Base-by-base conservation (phyloP, 2,888 invertebrate genomes). In the Brachynemurus nebulosus region DNA sequence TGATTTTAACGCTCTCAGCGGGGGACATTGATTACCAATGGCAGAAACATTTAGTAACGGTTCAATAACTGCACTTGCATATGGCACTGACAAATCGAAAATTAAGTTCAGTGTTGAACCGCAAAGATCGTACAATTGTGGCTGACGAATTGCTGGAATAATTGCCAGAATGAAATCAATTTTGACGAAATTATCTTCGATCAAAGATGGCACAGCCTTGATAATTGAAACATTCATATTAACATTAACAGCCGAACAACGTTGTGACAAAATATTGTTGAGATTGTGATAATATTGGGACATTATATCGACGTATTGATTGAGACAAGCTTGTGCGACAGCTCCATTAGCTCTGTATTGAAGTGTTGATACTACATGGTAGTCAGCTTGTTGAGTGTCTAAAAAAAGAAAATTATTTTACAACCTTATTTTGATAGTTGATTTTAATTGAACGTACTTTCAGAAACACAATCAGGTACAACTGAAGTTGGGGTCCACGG, bases 351-450 rank as follows among this genome's bases (percentile, higher is more conserved):
- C 89, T 48, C 91, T 74, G 59, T 92, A 93, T 35, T 79, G 83
- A 1, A 92, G 79, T 18, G 83, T 78, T 0, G 91, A 83, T 1
- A 86, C 80, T 1, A 92, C 88, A 55, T 92, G 90, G 55, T 92
- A 92, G 49, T 88, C 84, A n/a, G 92, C 92, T 70, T 91, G 89
- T 60, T 91, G 88, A 12, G 91, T 92, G 63, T 91, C 84, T 80
- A 60, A 45, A 54, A 58, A 46, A 42, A 40, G 14, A 18, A n/a
- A n/a, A n/a, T n/a, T n/a, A n/a, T n/a, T n/a, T n/a, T n/a, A n/a
- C n/a, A n/a, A n/a, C n/a, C n/a, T n/a, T n/a, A n/a, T n/a, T n/a
- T n/a, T n/a, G n/a, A n/a, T n/a, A n/a, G n/a, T n/a, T n/a, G n/a
- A n/a, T n/a, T n/a, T n/a, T n/a, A n/a, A n/a, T n/a, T n/a, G 42